These are phyloP conservation scores for Phalacrocorax carbo DNA, from an alignment of 2,113 vertebrate genomes.

Conservation along the genomic window DNA sequence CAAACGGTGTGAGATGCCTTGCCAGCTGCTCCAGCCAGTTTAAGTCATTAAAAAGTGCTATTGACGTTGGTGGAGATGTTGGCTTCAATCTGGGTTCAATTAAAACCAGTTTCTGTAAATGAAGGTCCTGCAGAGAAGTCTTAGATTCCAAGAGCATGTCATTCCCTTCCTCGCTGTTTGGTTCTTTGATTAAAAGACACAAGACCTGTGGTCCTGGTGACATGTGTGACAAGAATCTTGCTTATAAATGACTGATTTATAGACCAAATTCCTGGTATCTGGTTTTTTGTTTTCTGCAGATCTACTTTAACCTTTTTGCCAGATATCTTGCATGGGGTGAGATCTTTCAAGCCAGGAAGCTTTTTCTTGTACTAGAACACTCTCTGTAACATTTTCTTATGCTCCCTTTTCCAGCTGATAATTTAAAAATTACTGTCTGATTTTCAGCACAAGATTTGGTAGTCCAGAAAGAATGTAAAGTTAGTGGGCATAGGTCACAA, in stretches of 20 bases:
- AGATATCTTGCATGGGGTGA: neutral
- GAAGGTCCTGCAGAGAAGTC: neutral
- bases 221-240: neutral
- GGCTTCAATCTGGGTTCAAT: neutral
- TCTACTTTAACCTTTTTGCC: neutral
- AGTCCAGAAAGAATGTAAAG: neutral
- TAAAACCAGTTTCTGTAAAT: constrained; percentile 14
- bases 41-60: constrained; percentile 24
- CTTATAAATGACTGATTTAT: neutral
- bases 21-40: constrained; percentile 11
- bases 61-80: neutral
- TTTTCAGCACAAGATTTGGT: neutral
- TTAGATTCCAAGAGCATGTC: neutral
- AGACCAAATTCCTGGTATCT: neutral
- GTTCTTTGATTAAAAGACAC: neutral
- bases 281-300: neutral
- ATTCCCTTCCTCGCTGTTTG: neutral
- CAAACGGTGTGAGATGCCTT: neutral
- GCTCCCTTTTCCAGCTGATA: neutral
- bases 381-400: neutral
- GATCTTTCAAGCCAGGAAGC: neutral
- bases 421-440: neutral
- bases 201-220: neutral
- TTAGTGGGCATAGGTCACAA: neutral
- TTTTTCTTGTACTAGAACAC: neutral